Evolutionary conservation across 2,797 vertebrate species (phyloP), one percentile per base, ranked within the genome.

Genomic region (Sebastes vulpes): DNA sequence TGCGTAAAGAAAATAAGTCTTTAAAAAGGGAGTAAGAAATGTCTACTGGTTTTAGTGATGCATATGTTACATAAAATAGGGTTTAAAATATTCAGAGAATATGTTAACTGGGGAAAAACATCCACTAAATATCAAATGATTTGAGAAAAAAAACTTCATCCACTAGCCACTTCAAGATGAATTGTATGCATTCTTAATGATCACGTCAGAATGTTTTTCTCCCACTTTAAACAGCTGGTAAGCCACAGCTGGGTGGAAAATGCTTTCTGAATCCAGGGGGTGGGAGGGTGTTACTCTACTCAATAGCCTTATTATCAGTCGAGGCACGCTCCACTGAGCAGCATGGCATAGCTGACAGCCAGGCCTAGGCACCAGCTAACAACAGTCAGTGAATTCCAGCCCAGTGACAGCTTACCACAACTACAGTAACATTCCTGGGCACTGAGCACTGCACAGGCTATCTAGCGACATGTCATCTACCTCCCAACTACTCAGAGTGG

Each of bases 311-410:
- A 94, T 96, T 95, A 95, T 94, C 91, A 94, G 94, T 93, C 93
- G 14, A 68, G 81, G 87, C 95, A 95, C 89, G 89, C 92, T 89
- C 83, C 77, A 85, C 84, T 86, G 90, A 95, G 91, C 91, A 92
- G 92, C 89, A 90, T 94, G 89, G 92, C 92, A 94, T 91, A 90
- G 93, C 93, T 92, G 95, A 94, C 93, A 94, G 92, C 93, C 90
- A 91, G 88, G 91, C 90, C 86, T 66, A 65, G 84, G 88, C 91
- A 95, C 95, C 85, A 85, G 92, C 91, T 86, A 90, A 88, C 92
- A 93, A 91, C 93, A 91, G 92, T 65, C 83, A 83, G 83, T 84
- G 90, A 81, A 95, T 95, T 94, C 94, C 92, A 89, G 85, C 71
- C 92, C 83, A 83, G 92, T 94, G 92, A 95, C 92, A 92, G 93